phyloP scores from a whole-genome alignment of 2,888 invertebrate species.

The Eustalomyia histrio region DNA sequence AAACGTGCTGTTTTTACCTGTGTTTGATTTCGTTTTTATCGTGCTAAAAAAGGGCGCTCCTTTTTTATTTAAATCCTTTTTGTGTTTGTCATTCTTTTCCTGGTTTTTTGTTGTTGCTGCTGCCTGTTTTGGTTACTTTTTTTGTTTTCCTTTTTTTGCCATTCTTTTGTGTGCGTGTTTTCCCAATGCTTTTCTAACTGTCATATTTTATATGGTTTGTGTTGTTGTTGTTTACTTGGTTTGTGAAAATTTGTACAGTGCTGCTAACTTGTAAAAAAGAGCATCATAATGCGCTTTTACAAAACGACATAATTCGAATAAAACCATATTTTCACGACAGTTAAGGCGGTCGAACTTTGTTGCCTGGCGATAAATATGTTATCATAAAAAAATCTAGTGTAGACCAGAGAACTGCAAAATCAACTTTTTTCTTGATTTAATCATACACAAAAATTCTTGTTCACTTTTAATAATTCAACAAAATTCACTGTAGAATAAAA shows the following conservation, averaged over 20 bases:
- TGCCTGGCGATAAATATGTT: too few relatives aligned
- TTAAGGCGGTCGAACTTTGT: too few relatives aligned
- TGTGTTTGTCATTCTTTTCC: slow-evolving; percentile 43
- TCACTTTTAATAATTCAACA: too few relatives aligned
- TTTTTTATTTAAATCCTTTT: slow-evolving; percentile 59
- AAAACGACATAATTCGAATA: too few relatives aligned
- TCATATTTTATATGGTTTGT: neutral
- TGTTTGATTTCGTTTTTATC: slow-evolving; percentile 31
- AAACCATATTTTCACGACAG: too few relatives aligned
- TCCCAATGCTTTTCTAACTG: slow-evolving; percentile 25
- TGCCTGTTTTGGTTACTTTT: neutral
- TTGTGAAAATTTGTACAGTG: slow-evolving; percentile 25
- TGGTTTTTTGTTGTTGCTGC: slow-evolving; percentile 14
- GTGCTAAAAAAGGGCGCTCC: slow-evolving; percentile 58
- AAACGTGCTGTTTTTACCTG: slow-evolving; percentile 40
- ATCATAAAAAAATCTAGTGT: too few relatives aligned
- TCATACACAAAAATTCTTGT: too few relatives aligned
- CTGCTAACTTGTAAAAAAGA: slow-evolving; percentile 7
- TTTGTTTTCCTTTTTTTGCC: slow-evolving; percentile 8
- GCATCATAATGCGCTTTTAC: neutral
- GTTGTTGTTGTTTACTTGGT: slow-evolving; percentile 9
- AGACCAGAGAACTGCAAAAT: too few relatives aligned
- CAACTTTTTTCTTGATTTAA: too few relatives aligned
- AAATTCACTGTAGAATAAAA: too few relatives aligned
- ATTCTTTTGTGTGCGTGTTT: slow-evolving; percentile 5